Percentiles rank a stretch among this genome's conserved stretches.
Evolutionary conservation across 2,888 invertebrate genomes (phyloP).

Genomic region (Oscheius myriophilus): DNA sequence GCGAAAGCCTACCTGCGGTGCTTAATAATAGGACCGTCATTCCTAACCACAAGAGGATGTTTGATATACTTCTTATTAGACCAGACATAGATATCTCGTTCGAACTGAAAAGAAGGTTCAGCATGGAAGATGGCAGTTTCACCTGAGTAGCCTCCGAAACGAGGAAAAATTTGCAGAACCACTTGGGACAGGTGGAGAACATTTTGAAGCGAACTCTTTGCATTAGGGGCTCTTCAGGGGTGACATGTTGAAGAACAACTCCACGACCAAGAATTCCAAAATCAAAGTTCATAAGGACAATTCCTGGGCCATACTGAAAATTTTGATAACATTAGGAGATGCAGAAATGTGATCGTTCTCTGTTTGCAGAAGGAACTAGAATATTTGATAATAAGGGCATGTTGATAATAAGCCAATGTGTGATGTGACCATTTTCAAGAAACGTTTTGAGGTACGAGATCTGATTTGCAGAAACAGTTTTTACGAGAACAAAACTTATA

Average conservation of each 20-base stretch:
- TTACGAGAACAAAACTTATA: too few relatives aligned
- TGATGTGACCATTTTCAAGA: neutral
- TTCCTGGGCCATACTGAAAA: conserved; percentile 80
- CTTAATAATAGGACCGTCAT: conserved; percentile 80
- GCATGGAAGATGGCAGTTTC: neutral
- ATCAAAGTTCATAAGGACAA: conserved; percentile 79
- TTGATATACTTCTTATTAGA: conserved; percentile 83
- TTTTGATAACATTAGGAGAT: neutral
- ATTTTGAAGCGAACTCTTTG: conserved; percentile 84
- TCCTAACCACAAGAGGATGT: conserved; percentile 80
- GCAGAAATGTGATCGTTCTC: neutral
- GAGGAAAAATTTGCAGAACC: conserved; percentile 79
- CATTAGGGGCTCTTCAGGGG: conserved; percentile 81
- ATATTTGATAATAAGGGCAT: neutral
- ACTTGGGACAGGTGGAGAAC: conserved; percentile 79
- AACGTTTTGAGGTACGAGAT: neutral
- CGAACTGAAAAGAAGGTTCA: conserved; percentile 77
- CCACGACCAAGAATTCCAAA: conserved; percentile 75
- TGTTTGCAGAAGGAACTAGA: neutral
- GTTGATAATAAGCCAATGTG: neutral
- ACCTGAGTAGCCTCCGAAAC: conserved; percentile 77
- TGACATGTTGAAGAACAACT: conserved; percentile 81
- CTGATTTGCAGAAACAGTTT: neutral
- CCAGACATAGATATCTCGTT: conserved; percentile 87
- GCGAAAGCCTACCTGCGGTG: conserved; percentile 39